Percentiles rank a stretch among this genome's conserved stretches.
These are phyloP conservation scores for Mirza zaza DNA, from an alignment of 2,113 vertebrate species.

Conservation along the genomic window DNA sequence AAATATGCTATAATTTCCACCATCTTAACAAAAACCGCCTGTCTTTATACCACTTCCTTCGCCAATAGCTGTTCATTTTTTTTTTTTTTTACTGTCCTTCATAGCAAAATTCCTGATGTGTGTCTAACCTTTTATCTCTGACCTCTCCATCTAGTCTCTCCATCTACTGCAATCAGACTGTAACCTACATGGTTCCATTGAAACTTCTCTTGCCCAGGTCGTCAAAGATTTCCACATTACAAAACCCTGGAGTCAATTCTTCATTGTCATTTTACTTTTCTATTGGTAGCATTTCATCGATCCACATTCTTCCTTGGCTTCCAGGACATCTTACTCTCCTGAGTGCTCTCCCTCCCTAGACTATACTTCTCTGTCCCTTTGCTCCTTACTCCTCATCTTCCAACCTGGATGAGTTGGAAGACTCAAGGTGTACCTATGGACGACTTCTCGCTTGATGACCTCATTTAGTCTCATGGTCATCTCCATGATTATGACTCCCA, in stretches of 20 bases:
- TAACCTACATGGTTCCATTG: neutral
- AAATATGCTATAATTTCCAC: neutral
- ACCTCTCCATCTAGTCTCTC: neutral
- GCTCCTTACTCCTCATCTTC: neutral
- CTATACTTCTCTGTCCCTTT: neutral
- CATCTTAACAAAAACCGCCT: neutral
- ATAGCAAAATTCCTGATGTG: neutral
- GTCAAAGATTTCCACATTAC: neutral
- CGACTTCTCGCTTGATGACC: neutral
- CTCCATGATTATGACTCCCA: neutral
- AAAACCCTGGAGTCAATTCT: neutral
- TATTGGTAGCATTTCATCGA: neutral
- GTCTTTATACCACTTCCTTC: rapidly evolving
- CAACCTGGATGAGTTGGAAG: neutral
- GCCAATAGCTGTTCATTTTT: neutral
- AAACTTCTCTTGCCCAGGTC: neutral
- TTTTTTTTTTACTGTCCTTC: neutral
- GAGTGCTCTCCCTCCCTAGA: neutral
- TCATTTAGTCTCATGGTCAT: neutral
- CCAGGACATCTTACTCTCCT: neutral
- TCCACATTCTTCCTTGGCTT: neutral
- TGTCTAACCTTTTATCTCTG: neutral
- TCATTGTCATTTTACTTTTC: neutral
- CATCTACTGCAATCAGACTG: neutral
- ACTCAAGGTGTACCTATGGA: rapidly evolving